Conservation (phyloP, 64 coral and sea anemone species). For the Acropora tenuis region DNA sequence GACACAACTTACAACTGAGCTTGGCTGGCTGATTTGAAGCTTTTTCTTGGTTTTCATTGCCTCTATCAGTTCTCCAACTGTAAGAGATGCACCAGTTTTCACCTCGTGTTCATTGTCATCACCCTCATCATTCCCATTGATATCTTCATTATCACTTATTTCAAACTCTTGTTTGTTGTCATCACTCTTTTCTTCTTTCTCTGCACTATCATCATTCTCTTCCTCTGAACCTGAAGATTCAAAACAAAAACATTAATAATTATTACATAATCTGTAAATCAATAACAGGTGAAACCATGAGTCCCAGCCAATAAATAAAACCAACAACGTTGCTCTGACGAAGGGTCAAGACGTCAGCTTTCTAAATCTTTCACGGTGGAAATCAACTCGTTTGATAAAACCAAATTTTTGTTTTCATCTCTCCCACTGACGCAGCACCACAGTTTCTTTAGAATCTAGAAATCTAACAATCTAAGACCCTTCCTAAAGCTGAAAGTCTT, state of each 20-base stretch:
- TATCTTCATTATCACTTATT: constrained; percentile 55
- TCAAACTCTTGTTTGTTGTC: not conserved
- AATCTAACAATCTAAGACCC: not conserved
- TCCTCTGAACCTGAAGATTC: constrained; percentile 39
- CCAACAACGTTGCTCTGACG: too few species aligned
- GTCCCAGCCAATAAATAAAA: too few species aligned
- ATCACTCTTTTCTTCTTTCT: not conserved
- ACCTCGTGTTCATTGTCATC: constrained; percentile 17
- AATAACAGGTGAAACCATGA: too few species aligned
- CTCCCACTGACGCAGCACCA: too few species aligned
- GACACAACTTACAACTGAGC: constrained; percentile 29
- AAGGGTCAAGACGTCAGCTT: too few species aligned
- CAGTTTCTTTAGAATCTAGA: too few species aligned
- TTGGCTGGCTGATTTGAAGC: constrained; percentile 8
- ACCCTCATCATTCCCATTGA: constrained; percentile 58
- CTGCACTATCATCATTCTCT: constrained; percentile 23
- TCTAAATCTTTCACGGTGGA: too few species aligned
- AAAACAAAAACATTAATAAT: constrained; percentile 1
- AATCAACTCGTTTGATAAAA: too few species aligned
- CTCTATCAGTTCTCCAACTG: constrained; percentile 63
- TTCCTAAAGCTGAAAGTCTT: not conserved
- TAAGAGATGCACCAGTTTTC: constrained; percentile 3
- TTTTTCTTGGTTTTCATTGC: constrained; percentile 68
- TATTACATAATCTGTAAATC: not conserved
- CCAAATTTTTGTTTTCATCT: too few species aligned